phyloP scores from a whole-genome alignment of 1,140 invertebrate genomes.

The Drosophila takahashii region DNA sequence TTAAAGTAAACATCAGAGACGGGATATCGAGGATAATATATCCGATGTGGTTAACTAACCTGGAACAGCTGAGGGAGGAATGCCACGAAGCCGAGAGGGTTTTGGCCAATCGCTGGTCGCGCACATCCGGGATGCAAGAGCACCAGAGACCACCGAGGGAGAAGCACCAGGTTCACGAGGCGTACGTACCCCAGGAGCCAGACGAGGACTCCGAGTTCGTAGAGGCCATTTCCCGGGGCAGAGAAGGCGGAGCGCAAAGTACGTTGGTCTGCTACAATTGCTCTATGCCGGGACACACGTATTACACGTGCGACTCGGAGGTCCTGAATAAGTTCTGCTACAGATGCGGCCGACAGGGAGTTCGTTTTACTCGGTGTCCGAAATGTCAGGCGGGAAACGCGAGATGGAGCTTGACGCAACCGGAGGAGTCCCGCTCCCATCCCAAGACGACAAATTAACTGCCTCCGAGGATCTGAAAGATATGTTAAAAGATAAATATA shows the following conservation, averaged over 20 bases:
- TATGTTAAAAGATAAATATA: too few relatives aligned
- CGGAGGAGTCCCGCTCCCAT: too few relatives aligned
- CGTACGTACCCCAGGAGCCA: too few relatives aligned
- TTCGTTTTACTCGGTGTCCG: too few relatives aligned
- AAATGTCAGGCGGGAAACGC: too few relatives aligned
- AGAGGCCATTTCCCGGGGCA: not conserved
- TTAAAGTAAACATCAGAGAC: not conserved
- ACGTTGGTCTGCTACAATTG: not conserved
- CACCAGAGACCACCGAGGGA: not conserved
- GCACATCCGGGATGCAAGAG: not conserved
- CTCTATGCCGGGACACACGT: slow-evolving; percentile 1
- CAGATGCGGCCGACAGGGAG: too few relatives aligned
- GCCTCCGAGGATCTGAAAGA: too few relatives aligned
- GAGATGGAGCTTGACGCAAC: too few relatives aligned
- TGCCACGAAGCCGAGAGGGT: not conserved
- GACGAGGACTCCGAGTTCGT: not conserved
- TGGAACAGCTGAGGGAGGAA: not conserved
- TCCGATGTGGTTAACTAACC: slow-evolving; percentile 1
- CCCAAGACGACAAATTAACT: too few relatives aligned
- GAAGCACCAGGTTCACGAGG: not conserved
- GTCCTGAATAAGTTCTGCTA: too few relatives aligned
- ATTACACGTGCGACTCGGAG: not conserved
- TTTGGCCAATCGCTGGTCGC: not conserved
- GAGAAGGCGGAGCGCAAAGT: slow-evolving; percentile 1
- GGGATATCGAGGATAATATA: not conserved